A percentile compares a stretch with the other conserved stretches of the same genome.
Conservation (phyloP, 2,113 vertebrate genomes). For the Halichoerus grypus region DNA sequence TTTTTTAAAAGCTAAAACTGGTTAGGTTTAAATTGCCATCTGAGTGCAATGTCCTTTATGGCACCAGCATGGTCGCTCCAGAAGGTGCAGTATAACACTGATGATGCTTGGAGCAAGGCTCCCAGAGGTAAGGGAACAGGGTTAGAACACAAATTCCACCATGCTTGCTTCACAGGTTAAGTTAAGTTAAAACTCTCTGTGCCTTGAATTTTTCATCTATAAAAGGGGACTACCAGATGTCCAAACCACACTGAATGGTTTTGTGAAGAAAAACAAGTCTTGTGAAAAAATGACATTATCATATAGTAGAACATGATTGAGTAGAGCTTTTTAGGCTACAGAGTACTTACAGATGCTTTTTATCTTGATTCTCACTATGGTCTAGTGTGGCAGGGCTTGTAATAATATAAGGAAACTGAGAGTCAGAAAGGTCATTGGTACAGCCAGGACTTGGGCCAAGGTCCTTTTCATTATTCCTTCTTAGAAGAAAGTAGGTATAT, state of each 20-base stretch:
- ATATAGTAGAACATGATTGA: not conserved
- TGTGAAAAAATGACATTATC: not conserved
- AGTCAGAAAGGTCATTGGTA: not conserved
- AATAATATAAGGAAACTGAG: not conserved
- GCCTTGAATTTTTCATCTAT: constrained; percentile 4
- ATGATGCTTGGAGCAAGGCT: not conserved
- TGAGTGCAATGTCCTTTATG: constrained; percentile 10
- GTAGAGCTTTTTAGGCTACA: not conserved
- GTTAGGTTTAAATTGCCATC: constrained; percentile 37
- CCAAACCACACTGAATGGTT: not conserved
- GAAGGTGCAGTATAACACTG: not conserved
- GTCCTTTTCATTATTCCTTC: not conserved
- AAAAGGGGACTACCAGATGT: constrained; percentile 57
- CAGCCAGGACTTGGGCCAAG: not conserved
- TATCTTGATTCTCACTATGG: not conserved
- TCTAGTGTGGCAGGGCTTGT: not conserved
- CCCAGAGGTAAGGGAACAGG: not conserved
- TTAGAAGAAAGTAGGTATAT: not conserved
- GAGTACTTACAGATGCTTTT: not conserved
- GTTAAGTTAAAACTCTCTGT: constrained; percentile 19
- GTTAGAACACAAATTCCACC: not conserved
- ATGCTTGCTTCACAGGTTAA: not conserved
- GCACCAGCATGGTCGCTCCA: not conserved
- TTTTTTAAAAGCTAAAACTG: constrained; percentile 59
- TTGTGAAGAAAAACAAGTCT: constrained; percentile 9